Evolutionary conservation across 2,888 invertebrate genomes (phyloP), one percentile per base, ranked within the genome.

Genomic region (Coleophora flavipennella): DNA sequence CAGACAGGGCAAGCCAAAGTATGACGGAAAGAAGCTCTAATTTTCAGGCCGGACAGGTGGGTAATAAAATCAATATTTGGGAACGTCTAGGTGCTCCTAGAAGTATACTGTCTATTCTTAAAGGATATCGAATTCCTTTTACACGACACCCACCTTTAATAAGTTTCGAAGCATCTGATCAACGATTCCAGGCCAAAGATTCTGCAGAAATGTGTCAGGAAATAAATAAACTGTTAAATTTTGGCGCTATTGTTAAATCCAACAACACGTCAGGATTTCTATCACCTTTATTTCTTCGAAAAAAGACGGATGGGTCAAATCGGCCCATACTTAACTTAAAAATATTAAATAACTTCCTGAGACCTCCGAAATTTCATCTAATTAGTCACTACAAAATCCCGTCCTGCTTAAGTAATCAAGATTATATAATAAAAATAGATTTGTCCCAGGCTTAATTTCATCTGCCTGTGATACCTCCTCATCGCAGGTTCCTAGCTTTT

Each of bases 351-450:
- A 36, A 1, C 33, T 8, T 40, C 44, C 11, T 45, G 45, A 0
- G 27, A 3, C 28, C 42, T 6, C 31, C 32, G 1, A 34, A 33
- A 10, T 47, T 49, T 32, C 27, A 33, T 0, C 28, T 51, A 2
- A 33, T 51, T 28, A 48, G 40, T 10, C 35, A 40, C 4, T n/a
- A 33, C 10, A 33, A 41, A 8, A 14, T 48, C 0, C 43, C 10
- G 13, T 50, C 1, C 40, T 46, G 28, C n/a, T n/a, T n/a, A n/a
- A n/a, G n/a, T n/a, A n/a, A 13, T 8, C 2, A 27, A 3, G 45
- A 48, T 12, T 53, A 34, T 35, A 32, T 49, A 33, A 27, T 27
- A 8, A 55, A 55, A 34, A 36, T 55, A 26, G 51, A 55, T 34
- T 26, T 49, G 3, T 45, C 45, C 1, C 44, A 51, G 7, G 52